Evolutionary conservation across 1,140 invertebrate species (phyloP).

Genomic region (Drosophila quadrilineata): DNA sequence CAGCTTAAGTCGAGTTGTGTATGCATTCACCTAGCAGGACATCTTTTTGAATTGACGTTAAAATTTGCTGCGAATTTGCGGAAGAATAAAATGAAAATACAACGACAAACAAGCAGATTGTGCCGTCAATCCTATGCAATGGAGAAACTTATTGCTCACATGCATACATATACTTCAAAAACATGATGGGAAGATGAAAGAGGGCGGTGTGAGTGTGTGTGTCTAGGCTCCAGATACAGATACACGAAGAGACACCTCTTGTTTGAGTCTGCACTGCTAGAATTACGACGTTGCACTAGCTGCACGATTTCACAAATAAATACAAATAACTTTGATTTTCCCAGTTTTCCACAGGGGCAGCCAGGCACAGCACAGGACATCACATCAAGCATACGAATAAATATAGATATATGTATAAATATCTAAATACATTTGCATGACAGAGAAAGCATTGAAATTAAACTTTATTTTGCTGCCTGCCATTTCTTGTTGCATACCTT

Average conservation of each 20-base stretch:
- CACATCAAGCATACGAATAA: conserved; percentile 11
- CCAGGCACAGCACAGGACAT: conserved; percentile 6
- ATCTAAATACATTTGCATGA: conserved; percentile 13
- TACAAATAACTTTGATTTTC: conserved; percentile 79
- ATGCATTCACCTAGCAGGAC: conserved; percentile 27
- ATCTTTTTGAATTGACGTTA: conserved; percentile 68
- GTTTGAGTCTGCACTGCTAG: too few species aligned
- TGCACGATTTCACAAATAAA: conserved; percentile 76
- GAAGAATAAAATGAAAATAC: too few species aligned
- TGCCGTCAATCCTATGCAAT: conserved; percentile 66
- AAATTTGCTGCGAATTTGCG: conserved; percentile 55
- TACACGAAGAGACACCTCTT: conserved; percentile 17
- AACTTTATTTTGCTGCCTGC: conserved; percentile 69
- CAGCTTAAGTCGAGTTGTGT: too few species aligned
- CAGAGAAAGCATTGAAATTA: conserved; percentile 77
- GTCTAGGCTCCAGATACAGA: not conserved
- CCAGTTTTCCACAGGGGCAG: conserved; percentile 28
- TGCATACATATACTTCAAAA: not conserved
- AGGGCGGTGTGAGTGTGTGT: not conserved
- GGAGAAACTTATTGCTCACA: conserved; percentile 48
- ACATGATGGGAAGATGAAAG: not conserved
- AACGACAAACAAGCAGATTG: conserved; percentile 64
- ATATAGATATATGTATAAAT: conserved; percentile 2
- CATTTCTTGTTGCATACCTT: conserved; percentile 50
- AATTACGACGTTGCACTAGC: conserved; percentile 57